Base-by-base conservation (phyloP, 2,888 invertebrate species). In the Torymus aiolomorphi region DNA sequence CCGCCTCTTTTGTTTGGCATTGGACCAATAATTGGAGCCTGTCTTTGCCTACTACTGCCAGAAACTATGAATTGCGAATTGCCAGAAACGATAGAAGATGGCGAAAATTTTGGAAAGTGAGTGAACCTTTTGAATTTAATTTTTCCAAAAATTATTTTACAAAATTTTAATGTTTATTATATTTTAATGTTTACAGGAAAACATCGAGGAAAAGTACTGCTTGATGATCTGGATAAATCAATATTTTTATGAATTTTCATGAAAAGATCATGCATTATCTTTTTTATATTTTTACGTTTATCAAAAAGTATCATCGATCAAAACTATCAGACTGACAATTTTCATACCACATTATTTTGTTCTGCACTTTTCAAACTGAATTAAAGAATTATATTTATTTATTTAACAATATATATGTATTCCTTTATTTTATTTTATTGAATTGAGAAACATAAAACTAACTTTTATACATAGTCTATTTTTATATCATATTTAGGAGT, bases 71-170 rank as follows among this genome's bases (percentile, higher is more conserved):
- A 91, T 76, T 89, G 90, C 67, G 89, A 91, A 78, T 86, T 92
- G 42, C 92, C 92, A 2, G 92, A 92, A 81, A 92, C 91, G 16
- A 88, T 92, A 61, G 91, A 91, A 82, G 92, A 92, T 71, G 91
- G 91, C 12, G 92, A 92, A 86, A 88, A 87, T 76, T 91, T 91
- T 83, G 88, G 89, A 85, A 90, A 88, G 90, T 91, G 84, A 84
- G 88, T 84, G 10, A 11, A 59, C 62, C 16, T 49, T 16, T 49
- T 10, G 2, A 66, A 67, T 61, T 42, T 61, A 14, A 62, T 61
- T 42, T 56, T 71, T 51, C n/a, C 1, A 14, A 2, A 8, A 42
- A 69, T 20, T 42, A 42, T 8, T 42, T 8, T 42, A 42, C 42
- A 42, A 8, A 42, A 42, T 42, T 20, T 42, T 42, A 42, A 42